Evolutionary conservation across 2,797 vertebrate genomes (phyloP).

Genomic region (Anabacerthia variegaticeps): DNA sequence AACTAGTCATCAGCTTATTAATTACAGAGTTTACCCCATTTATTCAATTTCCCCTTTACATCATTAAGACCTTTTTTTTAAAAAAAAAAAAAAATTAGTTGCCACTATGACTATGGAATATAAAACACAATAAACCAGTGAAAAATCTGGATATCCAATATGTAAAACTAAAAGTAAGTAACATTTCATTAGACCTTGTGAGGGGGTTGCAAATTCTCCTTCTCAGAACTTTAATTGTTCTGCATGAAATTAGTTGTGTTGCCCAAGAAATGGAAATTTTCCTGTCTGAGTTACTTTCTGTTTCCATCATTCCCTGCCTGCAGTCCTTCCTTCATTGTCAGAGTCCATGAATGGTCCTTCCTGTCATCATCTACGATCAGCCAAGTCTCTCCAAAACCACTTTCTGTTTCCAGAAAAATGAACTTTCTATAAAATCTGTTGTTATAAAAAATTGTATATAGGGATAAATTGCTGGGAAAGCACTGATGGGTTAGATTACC

Average conservation of each 20-base stretch:
- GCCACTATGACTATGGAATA: neutral
- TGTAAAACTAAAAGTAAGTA: neutral
- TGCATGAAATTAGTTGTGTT: neutral
- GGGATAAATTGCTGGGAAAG: neutral
- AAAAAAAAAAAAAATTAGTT: fast-evolving
- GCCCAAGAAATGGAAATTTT: neutral
- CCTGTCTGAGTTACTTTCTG: neutral
- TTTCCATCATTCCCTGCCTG: neutral
- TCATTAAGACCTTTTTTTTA: neutral
- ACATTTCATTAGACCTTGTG: neutral
- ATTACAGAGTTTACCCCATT: neutral
- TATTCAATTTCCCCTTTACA: neutral
- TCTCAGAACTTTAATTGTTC: neutral
- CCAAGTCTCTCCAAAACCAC: neutral
- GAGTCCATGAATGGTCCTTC: neutral
- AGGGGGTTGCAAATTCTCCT: neutral
- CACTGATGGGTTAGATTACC: fast-evolving
- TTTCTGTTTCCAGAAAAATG: neutral
- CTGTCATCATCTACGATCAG: neutral
- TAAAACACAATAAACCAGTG: neutral
- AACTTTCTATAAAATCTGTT: neutral
- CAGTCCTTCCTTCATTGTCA: neutral
- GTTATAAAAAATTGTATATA: neutral
- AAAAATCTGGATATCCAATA: neutral
- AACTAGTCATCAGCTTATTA: neutral